Evolutionary conservation across 2,797 vertebrate genomes (phyloP).

Genomic region (Hyperoplus immaculatus): DNA sequence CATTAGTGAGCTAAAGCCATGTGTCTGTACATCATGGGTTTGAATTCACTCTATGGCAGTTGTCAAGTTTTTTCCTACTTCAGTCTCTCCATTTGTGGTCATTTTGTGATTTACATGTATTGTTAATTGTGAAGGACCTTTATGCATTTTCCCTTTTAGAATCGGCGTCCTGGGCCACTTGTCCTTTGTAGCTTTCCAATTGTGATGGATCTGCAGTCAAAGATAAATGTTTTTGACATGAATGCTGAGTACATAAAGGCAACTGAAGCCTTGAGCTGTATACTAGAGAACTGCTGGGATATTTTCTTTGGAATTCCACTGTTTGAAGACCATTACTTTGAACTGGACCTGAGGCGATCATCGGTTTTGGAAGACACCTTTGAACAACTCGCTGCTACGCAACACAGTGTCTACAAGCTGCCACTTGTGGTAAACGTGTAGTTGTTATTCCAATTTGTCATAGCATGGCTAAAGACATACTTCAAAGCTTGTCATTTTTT

Average conservation of each 20-base stretch:
- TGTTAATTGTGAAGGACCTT: background rate
- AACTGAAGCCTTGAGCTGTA: background rate
- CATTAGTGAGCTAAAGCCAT: background rate
- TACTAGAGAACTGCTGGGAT: background rate
- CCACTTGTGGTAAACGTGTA: conserved; percentile 53
- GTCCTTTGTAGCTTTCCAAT: conserved; percentile 67
- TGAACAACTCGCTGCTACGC: conserved; percentile 23
- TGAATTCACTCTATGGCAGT: background rate
- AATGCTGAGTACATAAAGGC: background rate
- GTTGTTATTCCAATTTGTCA: background rate
- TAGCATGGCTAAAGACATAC: background rate
- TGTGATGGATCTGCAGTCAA: conserved; percentile 68
- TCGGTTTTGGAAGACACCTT: conserved; percentile 71
- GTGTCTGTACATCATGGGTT: too few relatives aligned
- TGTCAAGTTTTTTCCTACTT: background rate
- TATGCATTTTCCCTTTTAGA: conserved; percentile 33
- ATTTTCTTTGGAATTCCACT: rapidly evolving
- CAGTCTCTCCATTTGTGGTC: background rate
- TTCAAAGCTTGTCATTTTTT: background rate
- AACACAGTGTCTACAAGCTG: conserved; percentile 25
- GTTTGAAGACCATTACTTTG: rapidly evolving
- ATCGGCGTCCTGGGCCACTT: background rate
- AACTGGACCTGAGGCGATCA: conserved; percentile 51
- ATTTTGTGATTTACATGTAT: background rate
- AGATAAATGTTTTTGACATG: conserved; percentile 49